Conservation (phyloP, 2,113 vertebrate species). For the Poeciliopsis retropinna region DNA sequence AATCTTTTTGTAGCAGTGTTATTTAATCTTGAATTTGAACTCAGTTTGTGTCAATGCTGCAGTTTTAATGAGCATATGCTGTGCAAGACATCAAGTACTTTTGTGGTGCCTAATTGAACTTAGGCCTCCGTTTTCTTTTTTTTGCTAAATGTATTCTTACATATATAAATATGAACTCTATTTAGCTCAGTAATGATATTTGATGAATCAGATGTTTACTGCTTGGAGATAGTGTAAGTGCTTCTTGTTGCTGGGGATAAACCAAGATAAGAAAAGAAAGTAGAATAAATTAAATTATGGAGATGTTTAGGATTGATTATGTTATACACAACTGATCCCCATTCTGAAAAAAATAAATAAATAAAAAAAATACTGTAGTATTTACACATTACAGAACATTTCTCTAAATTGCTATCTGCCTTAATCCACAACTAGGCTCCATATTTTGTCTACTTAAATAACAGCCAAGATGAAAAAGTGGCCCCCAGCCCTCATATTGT, state of each 20-base stretch:
- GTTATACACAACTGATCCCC: slow-evolving; percentile 7
- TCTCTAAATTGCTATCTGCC: neutral
- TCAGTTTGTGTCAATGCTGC: slow-evolving; percentile 9
- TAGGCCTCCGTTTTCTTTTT: slow-evolving; percentile 26
- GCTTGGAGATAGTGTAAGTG: slow-evolving; percentile 34
- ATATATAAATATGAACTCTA: slow-evolving; percentile 50
- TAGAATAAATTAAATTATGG: slow-evolving; percentile 25
- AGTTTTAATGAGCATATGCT: slow-evolving; percentile 9
- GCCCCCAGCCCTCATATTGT: neutral
- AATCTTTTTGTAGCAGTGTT: neutral
- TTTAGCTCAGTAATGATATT: slow-evolving; percentile 53
- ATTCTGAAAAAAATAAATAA: slow-evolving; percentile 8
- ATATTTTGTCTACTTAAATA: neutral
- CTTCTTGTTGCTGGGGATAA: slow-evolving; percentile 31
- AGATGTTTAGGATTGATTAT: slow-evolving; percentile 19
- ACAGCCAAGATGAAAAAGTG: neutral
- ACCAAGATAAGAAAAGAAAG: slow-evolving; percentile 11
- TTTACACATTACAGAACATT: slow-evolving; percentile 4
- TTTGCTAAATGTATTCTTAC: slow-evolving; percentile 25
- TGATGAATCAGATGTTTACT: slow-evolving; percentile 46
- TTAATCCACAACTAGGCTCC: neutral
- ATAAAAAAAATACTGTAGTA: neutral
- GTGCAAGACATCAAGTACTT: slow-evolving; percentile 22
- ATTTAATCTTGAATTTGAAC: neutral
- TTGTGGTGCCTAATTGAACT: slow-evolving; percentile 30